Evolutionary conservation across 1,140 invertebrate species (phyloP), one percentile per base, ranked within the genome.

Genomic region (Ganaspis sp.): DNA sequence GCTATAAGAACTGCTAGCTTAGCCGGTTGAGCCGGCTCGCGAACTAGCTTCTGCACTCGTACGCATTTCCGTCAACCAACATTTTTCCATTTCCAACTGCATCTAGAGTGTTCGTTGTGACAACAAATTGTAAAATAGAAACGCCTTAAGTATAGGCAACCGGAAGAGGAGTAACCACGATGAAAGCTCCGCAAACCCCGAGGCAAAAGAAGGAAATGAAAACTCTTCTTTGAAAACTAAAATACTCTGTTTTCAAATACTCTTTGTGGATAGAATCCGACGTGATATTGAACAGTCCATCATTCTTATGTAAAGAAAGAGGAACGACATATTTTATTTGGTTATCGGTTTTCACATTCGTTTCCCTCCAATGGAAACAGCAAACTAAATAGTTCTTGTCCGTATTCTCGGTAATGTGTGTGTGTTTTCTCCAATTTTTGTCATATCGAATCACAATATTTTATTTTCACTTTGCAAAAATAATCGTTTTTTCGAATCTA

Each of bases 271-370:
- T 64, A 26, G 11, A 26, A 26, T 64, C 21, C 23, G 23, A 64
- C 23, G 54, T 64, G 54, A 64, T 64, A 64, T 64, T 64, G 54
- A 64, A 26, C 54, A 64, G 54, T 64, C 54, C 23, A 64, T 64
- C 21, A 45, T 64, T 64, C 23, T 15, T 26, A 64, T 26, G 54
- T 64, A 64, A 64, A 64, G 4, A 29, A 15, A 11, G 23, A 4
- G 15, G 23, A 29, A 4, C 54, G 23, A 64, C 21, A 26, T 45
- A 45, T 45, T 45, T 45, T 45, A 45, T 45, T 45, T n/a, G 42
- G 12, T 45, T 45, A 45, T 12, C 42, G 42, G 6, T 45, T 45
- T 45, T 45, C 42, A 45, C 15, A 40, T 40, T 40, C 4, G 38
- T 45, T 15, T 15, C 15, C 11, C 38, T 40, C 12, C 3, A 34